phyloP scores from a whole-genome alignment of 2,113 vertebrate species.

The Ammodytes marinus region DNA sequence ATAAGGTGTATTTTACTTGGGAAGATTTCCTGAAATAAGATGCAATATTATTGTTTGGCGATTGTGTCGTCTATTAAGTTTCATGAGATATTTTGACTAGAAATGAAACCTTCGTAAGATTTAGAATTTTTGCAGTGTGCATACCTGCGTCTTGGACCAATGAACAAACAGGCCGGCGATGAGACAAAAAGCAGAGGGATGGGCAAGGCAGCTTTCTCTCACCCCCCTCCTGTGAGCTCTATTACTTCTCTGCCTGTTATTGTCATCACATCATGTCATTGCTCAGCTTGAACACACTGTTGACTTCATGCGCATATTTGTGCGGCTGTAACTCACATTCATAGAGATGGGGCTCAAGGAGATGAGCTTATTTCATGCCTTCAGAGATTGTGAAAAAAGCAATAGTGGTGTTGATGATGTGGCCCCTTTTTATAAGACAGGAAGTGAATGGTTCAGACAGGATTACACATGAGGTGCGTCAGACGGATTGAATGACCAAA shows the following conservation, averaged over 20 bases:
- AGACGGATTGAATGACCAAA: constrained; percentile 15
- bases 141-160: background rate
- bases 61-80: no score
- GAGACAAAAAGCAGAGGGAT: constrained; percentile 25
- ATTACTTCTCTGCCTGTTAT: constrained; percentile 43
- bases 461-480: constrained; percentile 29
- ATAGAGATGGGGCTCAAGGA: background rate
- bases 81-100: no score
- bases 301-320: constrained; percentile 44
- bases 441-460: background rate
- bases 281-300: constrained; percentile 15
- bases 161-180: constrained; percentile 8
- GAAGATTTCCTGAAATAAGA: no score
- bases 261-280: constrained; percentile 55
- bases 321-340: constrained; percentile 35
- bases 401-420: constrained; percentile 15
- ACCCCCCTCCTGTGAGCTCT: constrained; percentile 18
- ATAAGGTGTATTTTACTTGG: no score
- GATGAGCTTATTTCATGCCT: constrained; percentile 25
- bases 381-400: constrained; percentile 16
- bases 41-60: no score
- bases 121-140: background rate
- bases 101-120: no score
- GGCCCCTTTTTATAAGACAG: background rate
- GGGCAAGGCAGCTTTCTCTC: constrained; percentile 20